These are phyloP conservation scores for Stigmatopora argus DNA, from an alignment of 2,113 vertebrate species.

Conservation along the genomic window DNA sequence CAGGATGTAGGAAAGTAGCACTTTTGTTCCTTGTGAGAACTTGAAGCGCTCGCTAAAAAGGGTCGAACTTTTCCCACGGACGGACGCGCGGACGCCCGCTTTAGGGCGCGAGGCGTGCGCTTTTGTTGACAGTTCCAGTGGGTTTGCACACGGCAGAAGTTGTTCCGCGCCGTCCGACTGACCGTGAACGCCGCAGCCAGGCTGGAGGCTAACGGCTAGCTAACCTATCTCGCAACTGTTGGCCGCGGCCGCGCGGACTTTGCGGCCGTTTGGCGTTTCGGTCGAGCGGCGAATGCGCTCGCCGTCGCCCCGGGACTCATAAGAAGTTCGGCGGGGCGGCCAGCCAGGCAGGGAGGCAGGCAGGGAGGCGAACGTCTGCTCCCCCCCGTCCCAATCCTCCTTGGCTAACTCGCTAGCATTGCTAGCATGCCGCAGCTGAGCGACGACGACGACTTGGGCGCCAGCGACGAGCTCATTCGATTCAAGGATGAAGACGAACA, in stretches of 20 bases:
- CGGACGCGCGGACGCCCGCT: no score
- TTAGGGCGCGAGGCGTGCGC: no score
- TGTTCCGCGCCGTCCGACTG: slow-evolving; percentile 30
- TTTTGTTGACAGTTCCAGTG: background rate
- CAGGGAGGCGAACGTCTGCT: background rate
- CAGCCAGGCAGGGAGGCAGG: background rate
- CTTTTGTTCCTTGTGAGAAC: slow-evolving; percentile 29
- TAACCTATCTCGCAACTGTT: background rate
- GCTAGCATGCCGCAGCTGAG: slow-evolving; percentile 75
- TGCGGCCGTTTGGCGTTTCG: background rate
- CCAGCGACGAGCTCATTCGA: slow-evolving; percentile 83
- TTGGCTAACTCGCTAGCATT: background rate
- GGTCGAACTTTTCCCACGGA: slow-evolving; percentile 30
- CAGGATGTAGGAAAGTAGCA: slow-evolving; percentile 16
- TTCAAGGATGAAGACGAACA: slow-evolving; percentile 89
- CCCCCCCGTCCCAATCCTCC: background rate
- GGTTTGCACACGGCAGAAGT: background rate
- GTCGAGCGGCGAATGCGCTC: background rate
- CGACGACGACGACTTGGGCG: slow-evolving; percentile 69
- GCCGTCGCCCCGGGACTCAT: background rate
- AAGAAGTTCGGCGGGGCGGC: background rate
- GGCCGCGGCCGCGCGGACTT: background rate
- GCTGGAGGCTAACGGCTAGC: background rate
- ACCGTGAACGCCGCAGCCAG: slow-evolving; percentile 41
- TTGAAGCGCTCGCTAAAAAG: slow-evolving; percentile 7